A percentile compares a stretch with the other conserved stretches of the same genome.
These are phyloP conservation scores for Sphecodes monilicornis DNA, from an alignment of 2,888 invertebrate genomes.

Conservation along the genomic window DNA sequence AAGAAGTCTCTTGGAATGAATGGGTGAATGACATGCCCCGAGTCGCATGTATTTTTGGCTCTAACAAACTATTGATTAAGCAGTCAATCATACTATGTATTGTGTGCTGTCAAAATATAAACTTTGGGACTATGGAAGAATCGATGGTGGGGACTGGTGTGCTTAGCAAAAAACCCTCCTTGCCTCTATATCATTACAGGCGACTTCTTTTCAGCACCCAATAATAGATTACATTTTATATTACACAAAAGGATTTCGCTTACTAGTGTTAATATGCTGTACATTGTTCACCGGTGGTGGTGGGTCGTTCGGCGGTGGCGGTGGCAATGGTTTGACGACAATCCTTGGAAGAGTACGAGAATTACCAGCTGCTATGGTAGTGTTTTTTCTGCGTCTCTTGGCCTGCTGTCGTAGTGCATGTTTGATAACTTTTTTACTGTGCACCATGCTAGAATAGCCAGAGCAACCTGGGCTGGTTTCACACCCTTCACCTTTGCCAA, in stretches of 20 bases:
- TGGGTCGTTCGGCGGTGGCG: constrained; percentile 85
- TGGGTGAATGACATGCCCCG: too few relatives aligned
- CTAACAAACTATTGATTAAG: too few relatives aligned
- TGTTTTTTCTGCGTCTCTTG: constrained; percentile 92
- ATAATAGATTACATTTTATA: background rate
- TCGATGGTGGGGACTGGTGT: too few relatives aligned
- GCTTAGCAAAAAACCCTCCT: too few relatives aligned
- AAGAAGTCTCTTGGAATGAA: too few relatives aligned
- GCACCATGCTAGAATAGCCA: constrained; percentile 82
- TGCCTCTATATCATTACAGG: too few relatives aligned
- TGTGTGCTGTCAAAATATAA: too few relatives aligned
- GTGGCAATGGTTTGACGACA: constrained; percentile 92
- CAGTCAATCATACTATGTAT: too few relatives aligned
- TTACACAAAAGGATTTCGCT: constrained; percentile 15
- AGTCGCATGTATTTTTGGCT: too few relatives aligned
- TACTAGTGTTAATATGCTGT: constrained; percentile 78
- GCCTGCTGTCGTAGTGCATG: constrained; percentile 92
- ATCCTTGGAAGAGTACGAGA: constrained; percentile 91
- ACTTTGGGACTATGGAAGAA: too few relatives aligned
- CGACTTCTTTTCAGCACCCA: too few relatives aligned
- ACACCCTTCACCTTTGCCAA: constrained; percentile 78
- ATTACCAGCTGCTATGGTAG: constrained; percentile 88
- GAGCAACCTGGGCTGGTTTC: constrained; percentile 80
- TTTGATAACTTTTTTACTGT: constrained; percentile 90
- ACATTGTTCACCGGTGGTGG: constrained; percentile 75